Conservation (phyloP, 1,140 invertebrate genomes). For the Drosophila neocordata region DNA sequence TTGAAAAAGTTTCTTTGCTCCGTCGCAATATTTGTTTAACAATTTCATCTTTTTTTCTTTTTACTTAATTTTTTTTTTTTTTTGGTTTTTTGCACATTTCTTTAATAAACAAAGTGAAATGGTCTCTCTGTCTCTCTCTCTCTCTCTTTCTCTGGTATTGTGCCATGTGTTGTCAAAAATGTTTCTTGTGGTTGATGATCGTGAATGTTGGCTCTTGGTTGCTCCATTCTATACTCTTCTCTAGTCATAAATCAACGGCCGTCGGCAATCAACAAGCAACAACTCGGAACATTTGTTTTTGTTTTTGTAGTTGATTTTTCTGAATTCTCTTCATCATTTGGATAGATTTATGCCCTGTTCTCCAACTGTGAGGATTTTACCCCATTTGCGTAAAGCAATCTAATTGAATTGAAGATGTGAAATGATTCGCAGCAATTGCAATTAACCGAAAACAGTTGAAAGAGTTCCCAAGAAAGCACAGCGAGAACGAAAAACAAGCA, state of each 20-base stretch:
- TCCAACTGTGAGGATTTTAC: neutral
- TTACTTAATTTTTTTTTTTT: neutral
- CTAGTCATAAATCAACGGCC: constrained; percentile 54
- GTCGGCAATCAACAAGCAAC: constrained; percentile 45
- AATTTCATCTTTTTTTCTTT: neutral
- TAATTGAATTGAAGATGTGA: constrained; percentile 23
- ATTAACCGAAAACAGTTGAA: constrained; percentile 17
- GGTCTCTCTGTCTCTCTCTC: constrained; percentile 24
- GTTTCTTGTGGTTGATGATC: constrained; percentile 33
- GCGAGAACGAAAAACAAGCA: neutral
- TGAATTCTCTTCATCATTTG: neutral
- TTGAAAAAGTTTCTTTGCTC: neutral
- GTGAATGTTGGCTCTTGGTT: neutral
- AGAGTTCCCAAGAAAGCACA: neutral
- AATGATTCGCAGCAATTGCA: constrained; percentile 20
- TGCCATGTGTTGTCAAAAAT: constrained; percentile 52
- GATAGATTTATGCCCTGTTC: constrained; percentile 42
- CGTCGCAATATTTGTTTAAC: constrained; percentile 18
- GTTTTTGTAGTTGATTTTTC: neutral
- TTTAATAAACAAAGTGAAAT: constrained; percentile 54
- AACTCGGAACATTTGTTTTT: constrained; percentile 10
- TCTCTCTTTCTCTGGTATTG: too few species aligned
- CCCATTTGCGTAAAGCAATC: constrained; percentile 22
- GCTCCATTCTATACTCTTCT: constrained; percentile 1
- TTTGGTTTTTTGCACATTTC: constrained; percentile 45